phyloP scores from a whole-genome alignment of 1,140 invertebrate genomes.

The Nautilus pompilius region DNA sequence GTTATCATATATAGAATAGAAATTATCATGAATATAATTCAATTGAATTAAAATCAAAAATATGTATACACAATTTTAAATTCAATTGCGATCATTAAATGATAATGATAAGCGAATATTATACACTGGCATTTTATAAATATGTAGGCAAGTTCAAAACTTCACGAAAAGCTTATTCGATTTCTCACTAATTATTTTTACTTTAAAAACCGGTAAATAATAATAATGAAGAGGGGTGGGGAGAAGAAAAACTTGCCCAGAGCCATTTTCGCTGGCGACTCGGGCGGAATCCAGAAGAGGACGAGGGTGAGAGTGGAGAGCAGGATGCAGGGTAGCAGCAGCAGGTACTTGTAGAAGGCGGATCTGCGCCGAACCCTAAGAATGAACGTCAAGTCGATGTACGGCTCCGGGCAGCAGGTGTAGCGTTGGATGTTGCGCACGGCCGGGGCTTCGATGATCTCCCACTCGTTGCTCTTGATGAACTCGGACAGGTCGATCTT shows the following conservation, averaged over 20 bases:
- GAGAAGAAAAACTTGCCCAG: conserved; percentile 51
- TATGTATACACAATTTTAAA: too few relatives aligned
- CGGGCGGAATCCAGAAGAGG: conserved; percentile 54
- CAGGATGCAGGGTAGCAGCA: conserved; percentile 51
- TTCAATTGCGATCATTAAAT: too few relatives aligned
- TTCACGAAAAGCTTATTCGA: too few relatives aligned
- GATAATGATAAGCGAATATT: too few relatives aligned
- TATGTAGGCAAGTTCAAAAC: too few relatives aligned
- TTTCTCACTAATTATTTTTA: too few relatives aligned
- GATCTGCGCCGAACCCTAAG: conserved; percentile 41
- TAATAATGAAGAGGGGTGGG: too few relatives aligned
- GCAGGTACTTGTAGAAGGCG: conserved; percentile 53
- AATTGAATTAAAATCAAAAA: too few relatives aligned
- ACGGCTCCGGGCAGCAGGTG: conserved; percentile 49
- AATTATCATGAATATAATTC: too few relatives aligned
- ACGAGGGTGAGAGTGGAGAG: conserved; percentile 52
- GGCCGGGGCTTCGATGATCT: conserved; percentile 37
- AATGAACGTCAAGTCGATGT: conserved; percentile 47
- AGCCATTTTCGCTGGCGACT: conserved; percentile 55
- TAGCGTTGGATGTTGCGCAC: conserved; percentile 37
- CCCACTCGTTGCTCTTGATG: conserved; percentile 53
- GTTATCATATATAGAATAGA: too few relatives aligned
- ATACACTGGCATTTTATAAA: too few relatives aligned
- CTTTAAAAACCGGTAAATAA: too few relatives aligned
- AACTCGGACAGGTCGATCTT: conserved; percentile 44